phyloP scores from a whole-genome alignment of 2,113 vertebrate species.

The Gracilinanus agilis region DNA sequence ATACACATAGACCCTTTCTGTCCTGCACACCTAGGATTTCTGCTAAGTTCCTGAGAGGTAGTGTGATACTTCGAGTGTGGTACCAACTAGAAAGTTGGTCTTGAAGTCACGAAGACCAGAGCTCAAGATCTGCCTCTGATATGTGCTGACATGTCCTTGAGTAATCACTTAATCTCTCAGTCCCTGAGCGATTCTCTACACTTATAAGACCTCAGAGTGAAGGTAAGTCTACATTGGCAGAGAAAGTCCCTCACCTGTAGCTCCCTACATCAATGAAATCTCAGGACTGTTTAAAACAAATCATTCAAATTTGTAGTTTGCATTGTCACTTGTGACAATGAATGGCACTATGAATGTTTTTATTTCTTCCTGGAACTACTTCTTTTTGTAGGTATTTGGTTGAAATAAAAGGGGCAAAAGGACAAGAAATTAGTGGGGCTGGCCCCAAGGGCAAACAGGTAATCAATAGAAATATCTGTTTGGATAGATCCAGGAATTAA shows the following conservation, averaged over 20 bases:
- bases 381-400: not conserved
- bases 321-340: not conserved
- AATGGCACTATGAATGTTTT: not conserved
- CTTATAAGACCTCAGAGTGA: not conserved
- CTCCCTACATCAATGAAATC: not conserved
- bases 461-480: not conserved
- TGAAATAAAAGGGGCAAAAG: not conserved
- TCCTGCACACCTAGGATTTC: not conserved
- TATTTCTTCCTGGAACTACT: not conserved
- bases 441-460: not conserved
- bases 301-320: not conserved
- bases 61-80: not conserved
- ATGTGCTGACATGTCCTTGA: not conserved
- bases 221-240: not conserved
- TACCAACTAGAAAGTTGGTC: not conserved
- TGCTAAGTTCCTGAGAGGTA: not conserved
- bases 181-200: not conserved
- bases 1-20: not conserved
- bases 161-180: not conserved
- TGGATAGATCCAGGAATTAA: not conserved
- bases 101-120: not conserved
- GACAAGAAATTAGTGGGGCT: not conserved
- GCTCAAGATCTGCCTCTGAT: not conserved
- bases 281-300: not conserved
- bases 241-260: not conserved